Conservation (phyloP, 2,888 invertebrate genomes). For the Cantharis nigra region DNA sequence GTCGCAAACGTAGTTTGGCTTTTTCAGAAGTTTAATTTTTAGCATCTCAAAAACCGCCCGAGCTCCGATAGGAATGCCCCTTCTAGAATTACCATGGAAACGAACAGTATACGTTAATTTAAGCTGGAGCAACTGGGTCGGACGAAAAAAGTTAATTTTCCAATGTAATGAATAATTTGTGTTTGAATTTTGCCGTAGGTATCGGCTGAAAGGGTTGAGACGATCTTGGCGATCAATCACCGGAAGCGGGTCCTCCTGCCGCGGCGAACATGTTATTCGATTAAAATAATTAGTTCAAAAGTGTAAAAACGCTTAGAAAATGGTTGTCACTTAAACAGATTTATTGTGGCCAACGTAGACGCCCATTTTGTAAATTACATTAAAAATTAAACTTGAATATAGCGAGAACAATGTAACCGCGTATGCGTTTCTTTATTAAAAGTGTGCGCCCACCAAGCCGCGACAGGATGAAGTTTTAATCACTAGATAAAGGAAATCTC, state of each 20-base stretch:
- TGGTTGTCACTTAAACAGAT: constrained; percentile 34
- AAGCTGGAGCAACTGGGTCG: constrained; percentile 41
- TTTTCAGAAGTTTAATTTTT: constrained; percentile 57
- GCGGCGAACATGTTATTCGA: constrained; percentile 42
- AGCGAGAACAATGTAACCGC: constrained; percentile 47
- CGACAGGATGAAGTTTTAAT: constrained; percentile 59
- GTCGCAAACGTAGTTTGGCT: constrained; percentile 57
- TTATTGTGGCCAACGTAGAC: constrained; percentile 37
- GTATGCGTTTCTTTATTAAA: constrained; percentile 53
- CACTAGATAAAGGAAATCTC: constrained; percentile 57
- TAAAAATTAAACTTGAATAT: constrained; percentile 50
- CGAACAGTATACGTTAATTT: constrained; percentile 42
- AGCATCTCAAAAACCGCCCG: constrained; percentile 48
- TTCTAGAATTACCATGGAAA: constrained; percentile 41
- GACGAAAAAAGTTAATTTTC: constrained; percentile 53
- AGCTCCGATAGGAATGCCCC: constrained; percentile 43
- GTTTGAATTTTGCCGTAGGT: constrained; percentile 45
- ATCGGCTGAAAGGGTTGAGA: constrained; percentile 43
- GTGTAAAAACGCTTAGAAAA: constrained; percentile 34
- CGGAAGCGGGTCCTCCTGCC: constrained; percentile 31
- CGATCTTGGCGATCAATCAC: constrained; percentile 40
- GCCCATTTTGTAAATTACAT: constrained; percentile 52
- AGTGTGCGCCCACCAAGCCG: constrained; percentile 52
- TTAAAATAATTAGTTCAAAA: constrained; percentile 47
- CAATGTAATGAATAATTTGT: constrained; percentile 53